Evolutionary conservation across 1,140 invertebrate species (phyloP), one percentile per base, ranked within the genome.

Genomic region (Meloidogyne chitwoodi): DNA sequence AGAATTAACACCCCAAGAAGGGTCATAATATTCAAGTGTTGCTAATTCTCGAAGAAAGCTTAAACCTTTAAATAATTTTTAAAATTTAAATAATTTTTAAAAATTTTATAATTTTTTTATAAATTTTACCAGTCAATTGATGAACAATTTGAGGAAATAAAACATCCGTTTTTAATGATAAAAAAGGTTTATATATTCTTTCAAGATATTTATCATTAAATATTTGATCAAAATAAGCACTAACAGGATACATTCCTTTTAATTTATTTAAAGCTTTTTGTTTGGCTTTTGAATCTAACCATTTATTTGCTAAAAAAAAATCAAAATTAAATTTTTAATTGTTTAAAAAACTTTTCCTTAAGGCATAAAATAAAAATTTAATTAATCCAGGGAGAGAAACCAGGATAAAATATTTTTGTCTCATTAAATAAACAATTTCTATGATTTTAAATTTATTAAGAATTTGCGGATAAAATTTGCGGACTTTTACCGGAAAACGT

Each of bases 251-350:
- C 10, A 67, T 31, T 34, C 29, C 65, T 31, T 67, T 41, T 19
- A 67, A 22, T 67, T 67, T 67, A n/a, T n/a, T 41, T 31, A 67
- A 41, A 31, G 65, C 65, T n/a, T 41, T 67, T 67, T 67, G 65
- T 31, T 41, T 31, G 19, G 65, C 22, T 1, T 19, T 19, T 41
- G 10, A 31, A 67, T 67, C 22, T 41, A 67, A 22, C 65, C 65
- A 67, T 8, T 24, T 8, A 41, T 41, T 67, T 56, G 48, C 48
- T 56, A 8, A 56, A 56, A 56, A n/a, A n/a, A 56, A n/a, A n/a
- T 8, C n/a, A 5, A 24, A 19, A 41, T 16, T 63, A 63, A 63
- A 22, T 6, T 26, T 26, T 22, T 2, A 63, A 63, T 26, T 26
- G 62, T 6, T 63, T 63, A n/a, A n/a, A n/a, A n/a, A n/a, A n/a